Evolutionary conservation across 2,113 vertebrate species (phyloP), one percentile per base, ranked within the genome.

Genomic region (Thryonomys swinderianus): DNA sequence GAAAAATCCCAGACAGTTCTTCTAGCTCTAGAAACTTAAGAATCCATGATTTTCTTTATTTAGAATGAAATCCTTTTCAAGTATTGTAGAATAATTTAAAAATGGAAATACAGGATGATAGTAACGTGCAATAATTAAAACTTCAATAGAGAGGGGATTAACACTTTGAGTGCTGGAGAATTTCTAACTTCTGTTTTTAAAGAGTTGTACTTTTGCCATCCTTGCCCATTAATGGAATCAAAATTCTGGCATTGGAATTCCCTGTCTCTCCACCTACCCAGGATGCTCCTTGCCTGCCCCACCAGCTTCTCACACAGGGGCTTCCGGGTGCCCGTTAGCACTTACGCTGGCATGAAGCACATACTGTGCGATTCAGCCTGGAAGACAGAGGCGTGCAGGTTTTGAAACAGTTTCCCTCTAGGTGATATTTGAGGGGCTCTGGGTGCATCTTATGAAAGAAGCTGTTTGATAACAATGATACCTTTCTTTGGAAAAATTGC

Each of bases 201-300:
- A 85, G 90, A 88, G 91, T 95, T 93, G 37, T 95, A 95, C 89
- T 80, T 53, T 96, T 92, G 85, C 91, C 94, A 71, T 93, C 92
- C 95, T 76, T 82, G 64, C 82, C 90, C 85, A 62, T 53, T 51
- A 71, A 69, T 90, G 79, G 94, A 96, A 96, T 96, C 95, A 88
- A 93, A 92, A 91, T 48, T 76, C 42, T 48, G 30, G 66, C 48
- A 3, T 93, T 95, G 69, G 82, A 88, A 93, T 78, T 96, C 96
- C 95, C 96, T 80, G 94, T 88, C 69, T 53, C 74, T 64, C 57
- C 78, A 83, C 91, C 96, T 94, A 88, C 1, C 1, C 94, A 37
- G 6, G 0, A n/a, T 40, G 90, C 93, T 71, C 88, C 93, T 91
- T 57, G 69, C 92, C 57, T 90, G 96, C 81, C 92, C 84, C 94